A percentile compares a stretch with the other conserved stretches of the same genome.
Evolutionary conservation across 2,113 vertebrate species (phyloP).

Genomic region (Thymallus thymallus): DNA sequence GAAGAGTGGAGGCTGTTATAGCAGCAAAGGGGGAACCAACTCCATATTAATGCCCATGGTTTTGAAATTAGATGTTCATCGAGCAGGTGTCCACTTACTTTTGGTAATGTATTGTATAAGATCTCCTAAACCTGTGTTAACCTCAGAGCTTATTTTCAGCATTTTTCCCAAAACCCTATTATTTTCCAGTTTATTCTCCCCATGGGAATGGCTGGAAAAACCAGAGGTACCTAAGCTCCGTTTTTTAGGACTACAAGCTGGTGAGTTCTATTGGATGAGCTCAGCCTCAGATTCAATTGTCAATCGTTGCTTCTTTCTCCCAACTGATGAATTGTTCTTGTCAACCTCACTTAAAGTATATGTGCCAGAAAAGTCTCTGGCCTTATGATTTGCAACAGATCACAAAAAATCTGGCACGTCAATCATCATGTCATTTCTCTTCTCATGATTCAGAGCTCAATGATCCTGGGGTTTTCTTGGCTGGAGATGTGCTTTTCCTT

Average conservation of each 20-base stretch:
- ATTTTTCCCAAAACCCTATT: too few relatives aligned
- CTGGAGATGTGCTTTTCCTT: conserved; percentile 30
- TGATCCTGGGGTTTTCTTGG: conserved; percentile 11
- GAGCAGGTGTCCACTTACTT: too few relatives aligned
- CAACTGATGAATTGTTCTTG: not conserved
- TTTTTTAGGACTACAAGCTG: not conserved
- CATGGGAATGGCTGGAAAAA: too few relatives aligned
- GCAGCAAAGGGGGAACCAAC: too few relatives aligned
- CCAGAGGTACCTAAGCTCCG: too few relatives aligned
- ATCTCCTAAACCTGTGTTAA: too few relatives aligned
- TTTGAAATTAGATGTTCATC: too few relatives aligned
- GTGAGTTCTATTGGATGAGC: not conserved
- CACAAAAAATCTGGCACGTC: conserved; percentile 1
- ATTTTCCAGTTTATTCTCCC: too few relatives aligned
- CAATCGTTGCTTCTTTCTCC: not conserved
- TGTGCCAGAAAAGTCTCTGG: not conserved
- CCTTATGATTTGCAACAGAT: conserved; percentile 4
- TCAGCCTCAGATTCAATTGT: not conserved
- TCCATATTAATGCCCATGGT: too few relatives aligned
- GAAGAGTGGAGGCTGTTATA: too few relatives aligned
- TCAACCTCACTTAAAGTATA: not conserved
- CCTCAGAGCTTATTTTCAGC: too few relatives aligned
- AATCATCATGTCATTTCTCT: conserved; percentile 14
- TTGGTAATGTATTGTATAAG: too few relatives aligned
- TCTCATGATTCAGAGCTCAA: not conserved